Percentiles rank a stretch among this genome's conserved stretches.
Evolutionary conservation across 1,140 invertebrate genomes (phyloP).

Genomic region (Campodea augens): DNA sequence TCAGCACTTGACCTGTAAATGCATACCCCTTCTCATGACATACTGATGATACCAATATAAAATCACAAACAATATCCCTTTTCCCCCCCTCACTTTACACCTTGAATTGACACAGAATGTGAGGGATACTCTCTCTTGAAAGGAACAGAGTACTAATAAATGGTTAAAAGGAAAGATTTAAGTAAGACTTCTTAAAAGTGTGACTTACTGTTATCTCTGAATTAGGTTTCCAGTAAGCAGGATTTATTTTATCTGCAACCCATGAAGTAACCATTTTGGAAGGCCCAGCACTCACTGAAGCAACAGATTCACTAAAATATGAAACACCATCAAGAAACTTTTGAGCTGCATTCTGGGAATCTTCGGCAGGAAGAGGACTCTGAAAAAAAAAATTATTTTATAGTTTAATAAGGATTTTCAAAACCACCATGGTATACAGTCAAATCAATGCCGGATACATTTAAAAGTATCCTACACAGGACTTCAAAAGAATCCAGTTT

Average conservation of each 20-base stretch:
- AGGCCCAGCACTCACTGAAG: constrained; percentile 44
- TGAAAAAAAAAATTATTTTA: constrained; percentile 10
- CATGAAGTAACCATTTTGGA: constrained; percentile 45
- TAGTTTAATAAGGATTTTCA: constrained; percentile 6
- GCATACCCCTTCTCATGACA: no score
- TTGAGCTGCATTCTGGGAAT: constrained; percentile 47
- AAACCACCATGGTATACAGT: not conserved
- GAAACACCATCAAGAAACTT: constrained; percentile 52
- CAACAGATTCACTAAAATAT: constrained; percentile 46
- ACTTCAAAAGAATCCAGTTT: not conserved
- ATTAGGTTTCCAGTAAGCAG: constrained; percentile 64
- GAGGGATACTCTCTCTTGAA: no score
- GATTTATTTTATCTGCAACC: constrained; percentile 57
- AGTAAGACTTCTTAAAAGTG: not conserved
- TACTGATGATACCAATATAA: no score
- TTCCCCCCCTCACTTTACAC: no score
- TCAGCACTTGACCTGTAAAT: no score
- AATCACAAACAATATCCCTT: no score
- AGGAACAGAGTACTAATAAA: no score
- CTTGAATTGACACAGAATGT: no score
- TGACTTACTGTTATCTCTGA: constrained; percentile 40
- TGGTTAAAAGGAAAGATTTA: no score
- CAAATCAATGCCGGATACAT: constrained; percentile 1
- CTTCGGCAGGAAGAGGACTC: constrained; percentile 18
- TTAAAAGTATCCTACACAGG: no score